These are phyloP conservation scores for Carlito syrichta DNA, from an alignment of 2,113 vertebrate species.

Conservation along the genomic window DNA sequence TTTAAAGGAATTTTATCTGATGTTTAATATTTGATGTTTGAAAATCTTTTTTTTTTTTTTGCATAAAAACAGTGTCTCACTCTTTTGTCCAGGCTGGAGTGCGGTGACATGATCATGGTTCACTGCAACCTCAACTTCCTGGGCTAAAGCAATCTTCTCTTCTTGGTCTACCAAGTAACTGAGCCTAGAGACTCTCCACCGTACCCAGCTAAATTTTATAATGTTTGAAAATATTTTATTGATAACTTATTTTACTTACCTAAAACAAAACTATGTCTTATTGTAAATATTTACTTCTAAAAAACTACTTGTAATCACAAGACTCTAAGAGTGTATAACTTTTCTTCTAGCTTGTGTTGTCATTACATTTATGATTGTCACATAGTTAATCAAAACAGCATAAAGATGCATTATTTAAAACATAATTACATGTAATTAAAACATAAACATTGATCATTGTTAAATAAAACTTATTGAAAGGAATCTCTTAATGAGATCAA, in stretches of 20 bases:
- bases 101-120: too few relatives aligned
- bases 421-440: neutral
- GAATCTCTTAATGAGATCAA: fast-evolving
- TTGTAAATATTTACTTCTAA: neutral
- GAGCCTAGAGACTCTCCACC: too few relatives aligned
- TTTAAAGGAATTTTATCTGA: neutral
- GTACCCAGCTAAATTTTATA: too few relatives aligned
- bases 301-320: neutral
- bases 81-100: too few relatives aligned
- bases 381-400: neutral
- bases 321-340: neutral
- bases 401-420: neutral
- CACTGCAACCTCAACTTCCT: too few relatives aligned
- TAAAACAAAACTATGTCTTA: neutral
- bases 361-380: neutral
- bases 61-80: too few relatives aligned
- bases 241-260: neutral
- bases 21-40: neutral
- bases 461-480: neutral
- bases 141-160: too few relatives aligned
- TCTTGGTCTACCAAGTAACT: too few relatives aligned
- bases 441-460: neutral
- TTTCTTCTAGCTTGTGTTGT: neutral
- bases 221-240: neutral
- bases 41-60: neutral